These are phyloP conservation scores for Andrena praecox DNA, from an alignment of 2,888 invertebrate genomes.

Conservation along the genomic window DNA sequence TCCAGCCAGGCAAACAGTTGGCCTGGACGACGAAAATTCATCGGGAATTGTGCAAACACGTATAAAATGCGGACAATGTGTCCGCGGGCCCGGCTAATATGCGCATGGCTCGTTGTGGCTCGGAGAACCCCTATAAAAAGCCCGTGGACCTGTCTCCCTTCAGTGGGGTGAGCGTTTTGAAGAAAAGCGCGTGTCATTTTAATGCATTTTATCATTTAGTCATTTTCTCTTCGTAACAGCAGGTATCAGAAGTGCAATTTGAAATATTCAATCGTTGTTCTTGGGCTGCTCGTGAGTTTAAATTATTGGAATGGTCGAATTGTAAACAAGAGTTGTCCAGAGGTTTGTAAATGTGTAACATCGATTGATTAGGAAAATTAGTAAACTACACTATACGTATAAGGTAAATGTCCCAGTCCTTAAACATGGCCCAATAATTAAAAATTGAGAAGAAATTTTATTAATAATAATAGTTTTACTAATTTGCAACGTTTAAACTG, in stretches of 20 bases:
- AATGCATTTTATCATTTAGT: slow-evolving; percentile 43
- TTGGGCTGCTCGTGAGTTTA: too few species aligned
- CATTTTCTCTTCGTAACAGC: too few species aligned
- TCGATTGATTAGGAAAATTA: background rate
- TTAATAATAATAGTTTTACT: too few species aligned
- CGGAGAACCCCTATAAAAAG: slow-evolving; percentile 64
- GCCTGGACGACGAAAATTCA: slow-evolving; percentile 75
- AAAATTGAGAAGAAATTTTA: too few species aligned
- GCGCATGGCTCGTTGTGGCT: slow-evolving; percentile 56
- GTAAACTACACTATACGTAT: background rate
- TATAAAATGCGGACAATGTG: slow-evolving; percentile 84
- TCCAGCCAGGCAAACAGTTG: slow-evolving; percentile 66
- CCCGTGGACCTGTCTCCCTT: slow-evolving; percentile 46
- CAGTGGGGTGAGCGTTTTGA: slow-evolving; percentile 30
- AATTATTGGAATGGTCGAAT: too few species aligned
- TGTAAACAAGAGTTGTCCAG: background rate
- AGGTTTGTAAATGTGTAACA: background rate
- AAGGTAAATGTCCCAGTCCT: too few species aligned
- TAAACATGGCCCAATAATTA: too few species aligned
- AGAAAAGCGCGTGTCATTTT: slow-evolving; percentile 48
- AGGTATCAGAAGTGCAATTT: too few species aligned
- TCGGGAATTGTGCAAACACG: slow-evolving; percentile 84
- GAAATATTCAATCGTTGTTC: too few species aligned
- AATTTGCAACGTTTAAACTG: too few species aligned
- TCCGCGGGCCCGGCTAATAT: slow-evolving; percentile 82